Evolutionary conservation across 2,888 invertebrate genomes (phyloP).

Genomic region (Luffia ferchaultella): DNA sequence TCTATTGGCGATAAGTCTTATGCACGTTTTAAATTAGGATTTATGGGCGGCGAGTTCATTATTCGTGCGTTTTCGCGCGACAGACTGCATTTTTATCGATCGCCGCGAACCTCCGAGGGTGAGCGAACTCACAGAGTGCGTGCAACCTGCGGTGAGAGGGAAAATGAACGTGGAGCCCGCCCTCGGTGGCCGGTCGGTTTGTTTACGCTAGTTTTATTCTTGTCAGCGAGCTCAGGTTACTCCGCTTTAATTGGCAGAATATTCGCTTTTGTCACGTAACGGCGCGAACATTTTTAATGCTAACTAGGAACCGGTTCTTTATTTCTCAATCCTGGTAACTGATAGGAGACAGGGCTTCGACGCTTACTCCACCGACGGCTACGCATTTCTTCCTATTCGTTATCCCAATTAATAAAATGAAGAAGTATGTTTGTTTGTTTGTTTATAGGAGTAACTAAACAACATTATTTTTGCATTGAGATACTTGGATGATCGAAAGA

Average conservation of each 20-base stretch:
- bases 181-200: too few species aligned
- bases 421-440: too few species aligned
- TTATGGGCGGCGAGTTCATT: slow-evolving; percentile 40
- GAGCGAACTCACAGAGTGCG: too few species aligned
- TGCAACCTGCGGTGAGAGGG: too few species aligned
- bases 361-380: too few species aligned
- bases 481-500: too few species aligned
- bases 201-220: not conserved
- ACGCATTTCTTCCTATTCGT: too few species aligned
- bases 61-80: slow-evolving; percentile 32
- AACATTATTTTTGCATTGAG: slow-evolving; percentile 5
- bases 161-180: not conserved
- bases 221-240: not conserved
- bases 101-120: not conserved
- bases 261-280: not conserved
- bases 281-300: not conserved
- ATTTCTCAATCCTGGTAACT: too few species aligned
- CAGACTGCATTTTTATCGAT: slow-evolving; percentile 3
- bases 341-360: too few species aligned
- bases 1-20: slow-evolving; percentile 51
- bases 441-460: too few species aligned
- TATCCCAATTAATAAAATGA: too few species aligned
- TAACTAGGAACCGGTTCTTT: too few species aligned
- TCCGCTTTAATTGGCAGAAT: not conserved
- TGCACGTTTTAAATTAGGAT: slow-evolving; percentile 35